Base-by-base conservation (phyloP, 1,140 invertebrate genomes). In the Atta texana region DNA sequence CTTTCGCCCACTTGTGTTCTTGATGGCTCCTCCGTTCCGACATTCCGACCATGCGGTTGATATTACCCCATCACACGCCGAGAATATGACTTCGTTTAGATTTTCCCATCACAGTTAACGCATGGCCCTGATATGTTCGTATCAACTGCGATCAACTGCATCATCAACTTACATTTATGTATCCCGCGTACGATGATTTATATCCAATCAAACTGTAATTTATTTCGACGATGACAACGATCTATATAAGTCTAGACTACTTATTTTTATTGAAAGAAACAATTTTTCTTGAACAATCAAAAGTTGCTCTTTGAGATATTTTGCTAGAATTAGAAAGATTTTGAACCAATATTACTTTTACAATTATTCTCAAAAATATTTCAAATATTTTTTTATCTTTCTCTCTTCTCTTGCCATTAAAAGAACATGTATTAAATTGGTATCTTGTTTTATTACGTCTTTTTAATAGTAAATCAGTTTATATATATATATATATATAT, bases 51-150 rank as follows among this genome's bases (percentile, higher is more conserved):
- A 44, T 39, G 59, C 53, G 78, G 68, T 66, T 74, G 68, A 81
- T 74, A 59, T 72, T 44, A 71, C 57, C 34, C 34, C 8, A 82
- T 82, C 28, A 59, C 39, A 39, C 55, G 34, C 57, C 53, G 24
- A 7, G 18, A 74, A 49, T 82, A 72, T 28, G 68, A 74, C 44
- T 74, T 74, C 16, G 53, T 51, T 81, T 69, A 59, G 69, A 28
- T 74, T 82, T 82, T 49, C 24, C 39, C 68, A 24, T 82, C 49
- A 49, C 10, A 18, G 21, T 82, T 49, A 82, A 82, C 78, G 66
- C 21, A 64, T 44, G n/a, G n/a, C n/a, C 44, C 18, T 16, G 78
- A 39, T 71, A n/a, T 5, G 28, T 21, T 69, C 77, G 44, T 10
- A 28, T 39, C 24, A 24, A 24, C 24, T 24, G 71, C 64, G 49